Evolutionary conservation across 2,888 invertebrate species (phyloP).

Genomic region (Biston betularia): DNA sequence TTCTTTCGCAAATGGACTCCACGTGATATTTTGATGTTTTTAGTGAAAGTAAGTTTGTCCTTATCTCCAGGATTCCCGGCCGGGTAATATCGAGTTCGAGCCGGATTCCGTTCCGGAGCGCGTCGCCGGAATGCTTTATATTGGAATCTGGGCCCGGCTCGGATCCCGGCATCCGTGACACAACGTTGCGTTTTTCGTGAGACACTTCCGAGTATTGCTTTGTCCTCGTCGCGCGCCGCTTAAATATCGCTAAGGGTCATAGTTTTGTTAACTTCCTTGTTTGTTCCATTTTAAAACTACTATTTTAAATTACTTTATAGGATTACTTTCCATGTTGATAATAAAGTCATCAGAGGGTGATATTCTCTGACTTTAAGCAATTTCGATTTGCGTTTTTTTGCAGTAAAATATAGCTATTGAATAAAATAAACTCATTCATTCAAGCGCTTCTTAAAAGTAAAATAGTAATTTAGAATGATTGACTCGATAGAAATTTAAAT

Average conservation of each 20-base stretch:
- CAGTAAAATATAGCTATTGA: no score
- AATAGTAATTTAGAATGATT: no score
- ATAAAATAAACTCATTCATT: no score
- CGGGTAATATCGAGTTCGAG: slow-evolving; percentile 50
- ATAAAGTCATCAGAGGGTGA: no score
- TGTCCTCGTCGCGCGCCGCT: slow-evolving; percentile 47
- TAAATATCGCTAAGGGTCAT: slow-evolving; percentile 17
- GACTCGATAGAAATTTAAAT: no score
- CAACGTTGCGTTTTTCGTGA: slow-evolving; percentile 55
- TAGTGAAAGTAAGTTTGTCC: slow-evolving; percentile 48
- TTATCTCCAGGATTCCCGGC: slow-evolving; percentile 38
- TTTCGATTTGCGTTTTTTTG: no score
- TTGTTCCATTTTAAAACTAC: no score
- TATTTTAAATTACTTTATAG: no score
- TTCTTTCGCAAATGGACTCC: not conserved
- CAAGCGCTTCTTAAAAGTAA: no score
- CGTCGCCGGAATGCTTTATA: slow-evolving; percentile 63
- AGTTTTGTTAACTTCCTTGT: not conserved
- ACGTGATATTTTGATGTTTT: slow-evolving; percentile 8
- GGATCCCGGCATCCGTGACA: slow-evolving; percentile 48
- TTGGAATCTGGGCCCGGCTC: slow-evolving; percentile 57
- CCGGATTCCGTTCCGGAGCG: slow-evolving; percentile 54
- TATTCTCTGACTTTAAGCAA: no score
- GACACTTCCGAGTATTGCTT: slow-evolving; percentile 32
- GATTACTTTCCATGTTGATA: no score